Evolutionary conservation across 2,797 vertebrate genomes (phyloP), one percentile per base, ranked within the genome.

Genomic region (Helarctos malayanus): DNA sequence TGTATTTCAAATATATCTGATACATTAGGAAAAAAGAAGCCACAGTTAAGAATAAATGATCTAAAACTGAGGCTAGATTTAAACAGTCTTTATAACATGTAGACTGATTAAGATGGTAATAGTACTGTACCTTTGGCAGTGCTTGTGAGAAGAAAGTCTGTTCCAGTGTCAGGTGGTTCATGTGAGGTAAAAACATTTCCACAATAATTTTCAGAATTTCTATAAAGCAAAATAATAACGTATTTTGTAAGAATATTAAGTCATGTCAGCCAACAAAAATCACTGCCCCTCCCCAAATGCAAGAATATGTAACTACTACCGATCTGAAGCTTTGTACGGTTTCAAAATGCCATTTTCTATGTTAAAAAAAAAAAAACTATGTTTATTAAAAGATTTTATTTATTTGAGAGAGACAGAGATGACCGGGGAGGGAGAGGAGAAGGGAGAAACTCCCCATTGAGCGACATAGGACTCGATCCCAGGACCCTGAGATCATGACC

Each of bases 131-230:
- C 99, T 99, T 99, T 90, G 99, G 99, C 79, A 99, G 97, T 65
- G 99, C 98, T 98, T 99, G 99, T 25, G 99, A 99, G 98, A 99
- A 99, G 97, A 99, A 99, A 35, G 98, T 98, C 38, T 98, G 97
- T 96, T 99, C 99, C 92, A 99, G 75, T 56, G 99, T 99, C 97
- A 98, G 95, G 29, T 99, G 97, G 96, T 97, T 98, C 89, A 99
- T 98, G 96, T 99, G 99, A 38, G 99, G 99, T 84, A 99, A 98
- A 98, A 99, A 99, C 99, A 99, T 99, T 96, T 99, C 99, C 81
- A 99, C 99, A 85, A 99, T 99, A 91, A 99, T 98, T 98, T 99
- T 99, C 97, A 99, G 97, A 96, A 99, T 98, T 98, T 99, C 99
- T 99, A 97, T 45, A 96, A 98, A 97, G 86, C 27, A 97, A 98